Evolutionary conservation across 2,113 vertebrate genomes (phyloP), one percentile per base, ranked within the genome.

Genomic region (Cavia porcellus): DNA sequence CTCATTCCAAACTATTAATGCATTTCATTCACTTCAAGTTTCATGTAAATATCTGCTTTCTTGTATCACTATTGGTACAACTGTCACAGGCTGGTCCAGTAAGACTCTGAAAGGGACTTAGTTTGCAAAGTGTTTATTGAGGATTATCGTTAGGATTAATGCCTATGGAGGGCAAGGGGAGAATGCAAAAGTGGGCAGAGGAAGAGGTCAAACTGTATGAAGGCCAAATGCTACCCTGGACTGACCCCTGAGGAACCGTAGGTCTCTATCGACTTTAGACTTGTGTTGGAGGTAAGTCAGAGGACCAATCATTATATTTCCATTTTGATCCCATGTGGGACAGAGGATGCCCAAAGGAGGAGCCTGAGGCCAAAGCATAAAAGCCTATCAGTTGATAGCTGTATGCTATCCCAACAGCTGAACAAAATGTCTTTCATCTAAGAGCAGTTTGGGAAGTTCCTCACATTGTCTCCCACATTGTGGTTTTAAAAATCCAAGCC

Each of bases 81-180:
- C 45, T 86, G 61, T 84, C 38, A 77, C 81, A 5, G 7, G 1
- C 61, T 75, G 20, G 30, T 83, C 8, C n/a, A 55, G 13, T 7
- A 66, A 22, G 61, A 83, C 7, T 84, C 62, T 28, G 4, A 87
- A 87, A 84, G 28, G 38, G 14, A 66, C 50, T 94, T 66, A 90
- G 32, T 38, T 90, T 94, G 35, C 15, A 83, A 70, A 75, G n/a
- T 83, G 55, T 95, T 90, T 91, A 83, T 45, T 89, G 85, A 50
- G 19, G n/a, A 74, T 19, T 68, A n/a, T 28, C 35, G 17, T 50
- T 70, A 13, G 45, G 55, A 35, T 87, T 66, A 92, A 17, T 35
- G 45, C 61, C n/a, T 68, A 12, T 66, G 35, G 61, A 70, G 64
- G 25, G 7, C 68, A 77, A 47, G 30, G 57, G 72, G 70, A 55